phyloP scores from a whole-genome alignment of 1,140 invertebrate species.

The Cheumatopsyche charites region DNA sequence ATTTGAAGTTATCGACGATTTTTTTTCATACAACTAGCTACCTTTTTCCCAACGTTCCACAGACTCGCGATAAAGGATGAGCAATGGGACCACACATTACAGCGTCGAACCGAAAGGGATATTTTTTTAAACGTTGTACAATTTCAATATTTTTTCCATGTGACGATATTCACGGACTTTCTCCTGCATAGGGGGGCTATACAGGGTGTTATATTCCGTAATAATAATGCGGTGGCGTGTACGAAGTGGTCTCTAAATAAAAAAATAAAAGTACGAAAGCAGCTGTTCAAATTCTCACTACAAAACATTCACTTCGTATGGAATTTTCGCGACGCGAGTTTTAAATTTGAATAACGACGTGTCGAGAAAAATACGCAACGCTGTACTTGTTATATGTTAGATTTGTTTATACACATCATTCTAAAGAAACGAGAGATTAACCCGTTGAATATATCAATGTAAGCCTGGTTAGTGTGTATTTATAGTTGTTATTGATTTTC shows the following conservation, averaged over 20 bases:
- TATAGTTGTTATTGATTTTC: too few species aligned
- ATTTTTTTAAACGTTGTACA: background rate
- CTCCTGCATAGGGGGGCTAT: background rate
- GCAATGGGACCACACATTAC: slow-evolving; percentile 26
- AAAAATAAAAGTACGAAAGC: slow-evolving; percentile 34
- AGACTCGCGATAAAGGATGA: slow-evolving; percentile 21
- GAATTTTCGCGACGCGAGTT: slow-evolving; percentile 38
- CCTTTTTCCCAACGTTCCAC: slow-evolving; percentile 20
- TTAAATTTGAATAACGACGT: slow-evolving; percentile 19
- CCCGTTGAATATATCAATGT: too few species aligned
- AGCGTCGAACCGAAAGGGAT: background rate
- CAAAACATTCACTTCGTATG: slow-evolving; percentile 37
- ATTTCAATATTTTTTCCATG: background rate
- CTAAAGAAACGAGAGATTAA: too few species aligned
- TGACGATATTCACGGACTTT: background rate
- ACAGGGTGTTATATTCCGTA: background rate
- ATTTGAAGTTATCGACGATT: slow-evolving; percentile 28
- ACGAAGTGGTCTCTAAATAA: background rate
- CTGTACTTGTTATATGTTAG: too few species aligned
- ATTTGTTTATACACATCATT: too few species aligned
- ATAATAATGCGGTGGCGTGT: background rate
- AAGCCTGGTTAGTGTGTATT: too few species aligned
- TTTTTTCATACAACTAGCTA: slow-evolving; percentile 16
- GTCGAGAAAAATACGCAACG: background rate
- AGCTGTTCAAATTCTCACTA: slow-evolving; percentile 46